These are phyloP conservation scores for Protaetia brevitarsis DNA, from an alignment of 1,140 invertebrate species.

Conservation along the genomic window DNA sequence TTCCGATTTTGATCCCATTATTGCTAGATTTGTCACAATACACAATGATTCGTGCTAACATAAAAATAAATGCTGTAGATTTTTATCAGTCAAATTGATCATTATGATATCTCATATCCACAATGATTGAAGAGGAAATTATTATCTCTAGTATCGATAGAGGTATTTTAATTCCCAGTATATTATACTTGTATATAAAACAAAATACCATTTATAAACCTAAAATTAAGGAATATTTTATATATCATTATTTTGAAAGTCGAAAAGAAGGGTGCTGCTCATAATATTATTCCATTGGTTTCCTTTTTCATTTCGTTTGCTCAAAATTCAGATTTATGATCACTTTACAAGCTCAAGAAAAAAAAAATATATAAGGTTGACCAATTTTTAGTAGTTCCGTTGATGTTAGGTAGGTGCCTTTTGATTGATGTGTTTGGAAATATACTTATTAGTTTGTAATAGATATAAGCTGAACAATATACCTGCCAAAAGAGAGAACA, in stretches of 20 bases:
- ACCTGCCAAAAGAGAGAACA: not conserved
- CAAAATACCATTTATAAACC: not conserved
- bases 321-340: too few species aligned
- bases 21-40: too few species aligned
- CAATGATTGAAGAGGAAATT: not conserved
- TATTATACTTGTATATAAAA: conserved; percentile 2
- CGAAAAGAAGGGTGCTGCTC: not conserved
- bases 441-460: not conserved
- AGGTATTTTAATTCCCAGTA: not conserved
- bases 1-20: too few species aligned
- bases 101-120: not conserved
- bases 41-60: too few species aligned
- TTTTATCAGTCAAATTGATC: too few species aligned
- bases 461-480: not conserved
- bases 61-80: too few species aligned
- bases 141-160: not conserved
- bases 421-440: not conserved
- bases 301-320: not conserved
- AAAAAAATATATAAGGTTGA: not conserved
- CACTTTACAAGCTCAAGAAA: too few species aligned
- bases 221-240: not conserved
- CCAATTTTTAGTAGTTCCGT: conserved; percentile 4
- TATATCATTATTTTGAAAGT: not conserved
- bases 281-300: not conserved
- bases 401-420: not conserved